phyloP scores from a whole-genome alignment of 2,797 vertebrate species.

The Siniperca obscura region DNA sequence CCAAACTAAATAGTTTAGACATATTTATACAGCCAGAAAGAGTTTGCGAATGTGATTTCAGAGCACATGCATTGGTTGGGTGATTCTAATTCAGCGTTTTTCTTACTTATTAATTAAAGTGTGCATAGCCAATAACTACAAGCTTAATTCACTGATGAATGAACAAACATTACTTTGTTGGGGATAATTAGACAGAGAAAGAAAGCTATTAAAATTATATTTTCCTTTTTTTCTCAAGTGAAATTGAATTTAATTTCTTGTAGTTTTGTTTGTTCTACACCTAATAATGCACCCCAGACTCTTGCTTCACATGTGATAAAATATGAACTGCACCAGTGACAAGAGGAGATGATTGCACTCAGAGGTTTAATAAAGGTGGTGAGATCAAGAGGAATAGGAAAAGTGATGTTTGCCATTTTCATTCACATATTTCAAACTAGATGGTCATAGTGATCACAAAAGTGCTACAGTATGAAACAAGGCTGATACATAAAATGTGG shows the following conservation, averaged over 20 bases:
- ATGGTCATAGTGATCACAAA: conserved; percentile 17
- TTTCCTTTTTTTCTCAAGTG: conserved; percentile 3
- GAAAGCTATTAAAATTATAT: conserved; percentile 40
- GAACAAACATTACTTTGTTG: conserved; percentile 41
- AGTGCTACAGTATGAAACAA: conserved; percentile 20
- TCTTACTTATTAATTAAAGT: conserved; percentile 44
- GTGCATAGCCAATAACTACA: conserved; percentile 26
- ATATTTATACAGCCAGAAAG: conserved; percentile 21
- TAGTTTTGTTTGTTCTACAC: conserved; percentile 51
- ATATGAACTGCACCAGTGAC: conserved; percentile 43
- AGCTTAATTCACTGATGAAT: conserved; percentile 44
- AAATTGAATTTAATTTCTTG: conserved; percentile 39
- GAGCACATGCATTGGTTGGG: not conserved
- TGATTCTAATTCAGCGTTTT: conserved; percentile 14
- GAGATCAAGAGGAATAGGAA: conserved; percentile 48
- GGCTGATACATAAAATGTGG: conserved; percentile 28
- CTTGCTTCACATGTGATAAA: conserved; percentile 12
- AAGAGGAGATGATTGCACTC: conserved; percentile 27
- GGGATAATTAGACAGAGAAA: conserved; percentile 41
- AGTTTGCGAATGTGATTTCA: conserved; percentile 19
- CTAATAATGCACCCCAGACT: conserved; percentile 31
- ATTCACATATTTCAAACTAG: conserved; percentile 23
- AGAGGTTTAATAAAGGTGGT: conserved; percentile 50
- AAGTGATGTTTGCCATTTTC: conserved; percentile 32
- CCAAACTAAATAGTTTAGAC: conserved; percentile 14